These are phyloP conservation scores for Pangasius djambal DNA, from an alignment of 2,797 vertebrate genomes.

Conservation along the genomic window DNA sequence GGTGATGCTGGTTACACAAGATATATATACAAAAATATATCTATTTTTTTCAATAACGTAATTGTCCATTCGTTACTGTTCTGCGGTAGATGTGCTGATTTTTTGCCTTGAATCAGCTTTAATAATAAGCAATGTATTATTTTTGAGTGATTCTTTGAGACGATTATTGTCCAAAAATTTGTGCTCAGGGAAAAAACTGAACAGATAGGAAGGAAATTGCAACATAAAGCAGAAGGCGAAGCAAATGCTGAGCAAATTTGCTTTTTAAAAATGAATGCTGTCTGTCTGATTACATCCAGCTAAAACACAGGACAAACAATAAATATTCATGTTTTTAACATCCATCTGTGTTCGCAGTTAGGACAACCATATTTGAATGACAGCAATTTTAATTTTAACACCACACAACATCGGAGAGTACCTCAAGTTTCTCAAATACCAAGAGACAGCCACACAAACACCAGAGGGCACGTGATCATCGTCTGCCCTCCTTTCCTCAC, in stretches of 20 bases:
- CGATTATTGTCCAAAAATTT: not conserved
- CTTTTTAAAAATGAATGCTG: not conserved
- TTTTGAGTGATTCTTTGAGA: not conserved
- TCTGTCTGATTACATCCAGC: not conserved
- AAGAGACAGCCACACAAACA: slow-evolving; percentile 7
- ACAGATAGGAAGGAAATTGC: not conserved
- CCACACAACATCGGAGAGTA: slow-evolving; percentile 17
- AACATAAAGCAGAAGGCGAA: not conserved
- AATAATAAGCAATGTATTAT: not conserved
- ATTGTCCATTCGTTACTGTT: not conserved
- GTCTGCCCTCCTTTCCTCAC: slow-evolving; percentile 28
- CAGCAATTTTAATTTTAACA: not conserved
- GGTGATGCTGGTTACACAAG: not conserved
- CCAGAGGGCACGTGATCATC: not conserved
- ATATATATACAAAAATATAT: not conserved
- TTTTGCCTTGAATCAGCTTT: not conserved
- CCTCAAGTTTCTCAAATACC: slow-evolving; percentile 9
- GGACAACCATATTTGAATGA: not conserved
- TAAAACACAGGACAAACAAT: not conserved
- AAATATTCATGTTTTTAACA: not conserved
- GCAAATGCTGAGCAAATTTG: not conserved
- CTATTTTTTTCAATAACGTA: not conserved
- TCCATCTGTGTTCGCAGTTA: not conserved
- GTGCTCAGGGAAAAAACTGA: not conserved
- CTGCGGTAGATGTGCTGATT: not conserved